Percentiles rank a stretch among this genome's conserved stretches.
Conservation (phyloP, 2,797 vertebrate genomes). For the Siniperca obscura region DNA sequence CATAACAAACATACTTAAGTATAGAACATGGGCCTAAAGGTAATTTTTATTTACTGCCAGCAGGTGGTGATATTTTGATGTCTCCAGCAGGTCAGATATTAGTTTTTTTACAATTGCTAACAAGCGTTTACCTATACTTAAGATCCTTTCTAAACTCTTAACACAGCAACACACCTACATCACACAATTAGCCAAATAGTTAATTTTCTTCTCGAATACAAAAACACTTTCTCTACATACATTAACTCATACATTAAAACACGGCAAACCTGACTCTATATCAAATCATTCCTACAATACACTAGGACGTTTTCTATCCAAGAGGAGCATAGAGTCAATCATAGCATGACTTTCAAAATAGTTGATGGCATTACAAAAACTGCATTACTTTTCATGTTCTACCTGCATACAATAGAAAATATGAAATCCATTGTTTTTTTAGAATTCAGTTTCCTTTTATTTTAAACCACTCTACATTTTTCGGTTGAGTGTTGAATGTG, state of each 20-base stretch:
- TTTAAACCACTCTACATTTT: not conserved
- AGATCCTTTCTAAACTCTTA: not conserved
- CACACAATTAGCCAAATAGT: not conserved
- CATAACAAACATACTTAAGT: too few relatives aligned
- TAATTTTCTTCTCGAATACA: not conserved
- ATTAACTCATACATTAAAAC: not conserved
- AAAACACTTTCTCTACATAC: not conserved
- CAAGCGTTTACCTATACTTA: not conserved
- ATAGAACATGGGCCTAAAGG: not conserved
- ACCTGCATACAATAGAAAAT: too few relatives aligned
- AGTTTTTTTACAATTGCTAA: too few relatives aligned
- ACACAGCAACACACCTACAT: not conserved
- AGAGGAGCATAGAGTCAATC: not conserved
- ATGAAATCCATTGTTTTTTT: not conserved
- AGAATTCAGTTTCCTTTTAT: not conserved
- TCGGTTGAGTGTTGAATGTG: not conserved
- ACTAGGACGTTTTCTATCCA: not conserved
- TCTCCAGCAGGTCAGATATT: too few relatives aligned
- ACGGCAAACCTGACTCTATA: not conserved
- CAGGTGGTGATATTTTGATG: not conserved
- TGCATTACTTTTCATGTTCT: not conserved
- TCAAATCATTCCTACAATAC: not conserved
- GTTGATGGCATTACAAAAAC: not conserved
- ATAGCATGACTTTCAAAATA: too few relatives aligned
- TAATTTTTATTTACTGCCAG: not conserved